Evolutionary conservation across 2,797 vertebrate genomes (phyloP).

Genomic region (Nannoperca obscura): DNA sequence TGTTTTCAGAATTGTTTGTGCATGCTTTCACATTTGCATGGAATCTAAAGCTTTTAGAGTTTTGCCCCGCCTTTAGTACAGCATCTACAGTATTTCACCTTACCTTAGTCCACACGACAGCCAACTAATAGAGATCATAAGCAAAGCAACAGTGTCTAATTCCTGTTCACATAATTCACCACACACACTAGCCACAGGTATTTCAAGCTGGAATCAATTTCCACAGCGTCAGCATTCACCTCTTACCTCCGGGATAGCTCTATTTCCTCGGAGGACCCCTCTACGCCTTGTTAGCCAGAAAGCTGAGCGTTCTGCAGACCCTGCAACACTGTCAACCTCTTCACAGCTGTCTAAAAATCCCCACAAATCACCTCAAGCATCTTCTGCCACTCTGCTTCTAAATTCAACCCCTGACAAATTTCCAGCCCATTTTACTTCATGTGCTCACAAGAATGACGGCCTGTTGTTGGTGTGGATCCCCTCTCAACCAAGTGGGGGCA

Average conservation of each 20-base stretch:
- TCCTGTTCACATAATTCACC: constrained; percentile 38
- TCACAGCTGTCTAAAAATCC: constrained; percentile 71
- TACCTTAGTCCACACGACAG: not conserved
- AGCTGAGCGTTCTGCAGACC: constrained; percentile 73
- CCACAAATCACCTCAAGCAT: constrained; percentile 77
- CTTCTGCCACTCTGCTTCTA: constrained; percentile 70
- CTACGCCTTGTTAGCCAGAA: constrained; percentile 73
- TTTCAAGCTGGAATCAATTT: constrained; percentile 69
- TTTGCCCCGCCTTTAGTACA: not conserved
- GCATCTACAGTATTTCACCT: not conserved
- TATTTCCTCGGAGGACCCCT: constrained; percentile 59
- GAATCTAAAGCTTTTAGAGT: not conserved
- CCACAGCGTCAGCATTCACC: constrained; percentile 72
- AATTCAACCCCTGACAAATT: constrained; percentile 73
- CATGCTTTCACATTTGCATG: constrained; percentile 20
- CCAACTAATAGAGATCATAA: constrained; percentile 45
- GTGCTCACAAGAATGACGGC: constrained; percentile 48
- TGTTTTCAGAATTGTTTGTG: constrained; percentile 26
- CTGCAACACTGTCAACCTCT: constrained; percentile 76
- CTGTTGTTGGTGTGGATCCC: constrained; percentile 38
- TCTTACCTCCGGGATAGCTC: constrained; percentile 60
- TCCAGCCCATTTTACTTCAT: constrained; percentile 58
- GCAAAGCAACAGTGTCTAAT: constrained; percentile 40
- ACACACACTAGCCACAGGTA: constrained; percentile 56
- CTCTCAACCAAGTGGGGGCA: constrained; percentile 72